Conservation (phyloP, 1,140 invertebrate species). For the Trichoplusia ni region DNA sequence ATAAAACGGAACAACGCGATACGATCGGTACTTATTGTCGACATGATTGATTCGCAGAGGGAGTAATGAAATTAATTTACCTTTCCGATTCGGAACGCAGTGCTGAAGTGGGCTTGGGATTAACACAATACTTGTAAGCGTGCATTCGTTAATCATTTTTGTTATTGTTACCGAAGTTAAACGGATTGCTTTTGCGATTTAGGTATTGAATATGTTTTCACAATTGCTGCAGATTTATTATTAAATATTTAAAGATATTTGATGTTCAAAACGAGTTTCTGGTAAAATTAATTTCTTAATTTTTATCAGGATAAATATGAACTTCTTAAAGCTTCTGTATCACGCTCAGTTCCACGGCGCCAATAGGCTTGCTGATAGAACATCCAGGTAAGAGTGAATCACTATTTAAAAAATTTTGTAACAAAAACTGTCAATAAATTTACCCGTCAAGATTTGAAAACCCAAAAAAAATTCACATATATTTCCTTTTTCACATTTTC, state of each 20-base stretch:
- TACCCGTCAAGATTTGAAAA: no score
- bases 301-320: not conserved
- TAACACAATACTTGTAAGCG: not conserved
- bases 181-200: not conserved
- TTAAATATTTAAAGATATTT: no score
- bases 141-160: not conserved
- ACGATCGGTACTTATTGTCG: slow-evolving; percentile 19
- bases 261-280: no score
- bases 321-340: not conserved
- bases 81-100: slow-evolving; percentile 8
- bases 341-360: slow-evolving; percentile 35
- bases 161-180: not conserved
- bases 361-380: slow-evolving; percentile 16
- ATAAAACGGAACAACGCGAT: slow-evolving; percentile 6
- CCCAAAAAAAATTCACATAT: no score
- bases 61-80: slow-evolving; percentile 26
- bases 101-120: not conserved
- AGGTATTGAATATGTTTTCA: no score
- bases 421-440: no score
- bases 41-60: slow-evolving; percentile 14
- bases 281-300: no score
- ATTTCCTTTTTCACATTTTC: no score
- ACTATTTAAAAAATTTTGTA: no score
- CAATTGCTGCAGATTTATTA: no score
- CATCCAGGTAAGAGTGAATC: slow-evolving; percentile 18